Evolutionary conservation across 2,797 vertebrate genomes (phyloP), one percentile per base, ranked within the genome.

Genomic region (Phrynocephalus forsythii): DNA sequence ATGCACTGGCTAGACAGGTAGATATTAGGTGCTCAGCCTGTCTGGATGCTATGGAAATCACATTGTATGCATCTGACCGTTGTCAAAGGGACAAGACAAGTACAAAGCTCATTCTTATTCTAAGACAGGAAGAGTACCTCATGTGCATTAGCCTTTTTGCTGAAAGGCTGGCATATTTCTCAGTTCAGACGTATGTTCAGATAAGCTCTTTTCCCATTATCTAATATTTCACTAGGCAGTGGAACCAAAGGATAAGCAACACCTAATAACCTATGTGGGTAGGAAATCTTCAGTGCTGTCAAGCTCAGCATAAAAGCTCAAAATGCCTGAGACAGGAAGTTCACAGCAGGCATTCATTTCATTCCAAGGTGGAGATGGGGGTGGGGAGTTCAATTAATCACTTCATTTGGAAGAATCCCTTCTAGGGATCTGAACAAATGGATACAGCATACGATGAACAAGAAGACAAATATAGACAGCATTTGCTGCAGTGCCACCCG

Each of bases 31-130:
- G 91, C 94, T 95, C 90, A 13, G 91, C 92, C 95, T 95, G 95
- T 97, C 96, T 96, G 95, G 95, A 91, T 93, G 93, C 94, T 95
- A 95, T 96, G 95, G 96, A 96, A 97, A 96, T 96, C 90, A 93
- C 1, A 73, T 82, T 0, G 69, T 88, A 91, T 80, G 88, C 93
- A 94, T 95, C 84, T 96, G 95, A 95, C 95, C 95, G 92, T 90
- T 87, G 85, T 95, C 95, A 92, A 90, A 26, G 0, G 92, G 94
- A 91, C 87, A 94, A 96, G 94, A 96, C 94, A 92, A 89, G 92
- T 50, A 6, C 56, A 0, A 13, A 91, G 88, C 93, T 96, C 94
- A 96, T 96, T 96, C 92, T 94, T 93, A 96, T 96, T 96, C 96
- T 10, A 95, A 85, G 87, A 92, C 95, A 90, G 95, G 92, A 90